Percentiles rank a stretch among this genome's conserved stretches.
phyloP scores from a whole-genome alignment of 2,113 vertebrate species.

The Neomonachus schauinslandi region DNA sequence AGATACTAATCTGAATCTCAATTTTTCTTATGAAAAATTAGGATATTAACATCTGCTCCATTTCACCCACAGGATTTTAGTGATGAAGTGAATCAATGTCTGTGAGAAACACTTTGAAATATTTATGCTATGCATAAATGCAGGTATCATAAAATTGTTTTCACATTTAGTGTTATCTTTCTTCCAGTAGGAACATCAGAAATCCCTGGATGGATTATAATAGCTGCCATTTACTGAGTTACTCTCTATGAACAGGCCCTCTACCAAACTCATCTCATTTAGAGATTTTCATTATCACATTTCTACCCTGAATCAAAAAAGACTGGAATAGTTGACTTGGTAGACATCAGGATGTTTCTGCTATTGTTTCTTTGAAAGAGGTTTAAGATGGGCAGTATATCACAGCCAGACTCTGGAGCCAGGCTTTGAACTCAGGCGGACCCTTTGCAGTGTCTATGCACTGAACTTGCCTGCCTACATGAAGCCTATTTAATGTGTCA shows the following conservation, averaged over 20 bases:
- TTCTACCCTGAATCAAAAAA: background rate
- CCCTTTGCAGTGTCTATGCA: background rate
- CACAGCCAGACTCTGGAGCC: background rate
- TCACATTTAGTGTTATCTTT: background rate
- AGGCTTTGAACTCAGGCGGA: background rate
- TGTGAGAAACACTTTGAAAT: slow-evolving; percentile 20
- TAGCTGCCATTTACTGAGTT: background rate
- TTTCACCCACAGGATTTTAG: background rate
- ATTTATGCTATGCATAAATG: background rate
- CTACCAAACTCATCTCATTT: background rate
- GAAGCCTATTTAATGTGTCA: background rate
- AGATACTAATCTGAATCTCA: background rate
- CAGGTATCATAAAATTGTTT: background rate
- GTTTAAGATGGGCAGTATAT: background rate
- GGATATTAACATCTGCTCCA: background rate
- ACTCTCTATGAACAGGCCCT: background rate
- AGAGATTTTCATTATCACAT: background rate
- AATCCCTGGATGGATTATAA: background rate
- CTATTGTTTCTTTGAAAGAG: background rate
- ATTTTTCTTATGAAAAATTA: background rate
- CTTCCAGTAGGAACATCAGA: background rate
- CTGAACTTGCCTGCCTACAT: background rate
- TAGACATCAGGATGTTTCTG: background rate
- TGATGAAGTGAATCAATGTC: background rate
- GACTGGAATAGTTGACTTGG: background rate